Base-by-base conservation (phyloP, 2,888 invertebrate species). In the Phaedon cochleariae region DNA sequence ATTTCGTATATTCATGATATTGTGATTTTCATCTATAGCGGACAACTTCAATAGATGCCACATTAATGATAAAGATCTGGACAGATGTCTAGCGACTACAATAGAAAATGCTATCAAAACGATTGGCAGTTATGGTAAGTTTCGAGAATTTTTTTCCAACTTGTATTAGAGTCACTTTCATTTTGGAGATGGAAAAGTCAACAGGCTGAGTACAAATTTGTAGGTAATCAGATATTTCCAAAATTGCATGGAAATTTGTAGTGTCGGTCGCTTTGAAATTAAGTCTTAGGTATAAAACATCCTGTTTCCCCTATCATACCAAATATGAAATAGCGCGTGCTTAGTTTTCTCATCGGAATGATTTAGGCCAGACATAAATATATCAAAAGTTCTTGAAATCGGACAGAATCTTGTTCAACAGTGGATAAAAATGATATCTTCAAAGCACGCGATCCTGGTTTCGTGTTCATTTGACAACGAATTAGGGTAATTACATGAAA, bases 41-140 rank as follows among this genome's bases (percentile, higher is more conserved):
- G 15, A 41, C n/a, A n/a, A 12, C 6, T 41, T 41, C 15, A 2
- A 41, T 12, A 41, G 15, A 15, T 67, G 67, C 53, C 37, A 60
- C 20, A 26, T 48, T 12, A 67, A 57, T n/a, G 54, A 60, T 12
- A 18, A 41, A 34, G 22, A 62, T 29, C 34, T 59, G n/a, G 48
- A 64, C n/a, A 22, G 54, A 9, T 67, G 67, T 51, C 61, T 67
- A 17, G 20, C 53, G 9, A 26, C 20, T 20, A 53, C 64, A n/a
- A 67, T 67, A 29, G 63, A 64, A 37, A 51, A 61, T 22, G 67
- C 49, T 1, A 31, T 67, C 4, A 57, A 64, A 48, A 15, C 37
- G 1, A 18, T 66, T 12, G 41, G 41, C 15, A 41, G 41, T 12
- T 15, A 41, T 41, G 41, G 41, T 41, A 6, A 41, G 41, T 41